Percentiles rank a stretch among this genome's conserved stretches.
phyloP scores from a whole-genome alignment of 2,113 vertebrate species.

The Sceloporus undulatus region DNA sequence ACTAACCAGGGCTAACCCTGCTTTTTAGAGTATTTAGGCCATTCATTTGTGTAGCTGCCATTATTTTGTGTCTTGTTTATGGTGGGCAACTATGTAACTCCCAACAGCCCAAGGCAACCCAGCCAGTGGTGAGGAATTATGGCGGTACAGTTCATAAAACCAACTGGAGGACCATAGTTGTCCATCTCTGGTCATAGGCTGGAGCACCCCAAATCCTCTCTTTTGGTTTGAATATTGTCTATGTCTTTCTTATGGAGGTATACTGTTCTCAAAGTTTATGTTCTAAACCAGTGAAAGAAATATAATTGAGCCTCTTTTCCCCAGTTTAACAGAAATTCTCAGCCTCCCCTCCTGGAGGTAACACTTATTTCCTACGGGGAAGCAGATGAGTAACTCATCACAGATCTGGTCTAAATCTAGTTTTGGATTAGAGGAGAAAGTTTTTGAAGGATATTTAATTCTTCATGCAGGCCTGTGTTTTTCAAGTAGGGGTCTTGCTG shows the following conservation, averaged over 20 bases:
- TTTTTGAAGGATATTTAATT: not conserved
- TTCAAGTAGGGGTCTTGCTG: not conserved
- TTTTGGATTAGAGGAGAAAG: not conserved
- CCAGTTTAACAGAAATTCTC: constrained; percentile 2
- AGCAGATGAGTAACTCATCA: not conserved
- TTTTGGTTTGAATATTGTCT: not conserved
- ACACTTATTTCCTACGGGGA: not conserved
- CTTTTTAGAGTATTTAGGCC: too few species aligned
- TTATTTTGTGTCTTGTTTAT: too few species aligned
- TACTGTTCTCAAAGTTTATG: not conserved
- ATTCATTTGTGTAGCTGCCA: too few species aligned
- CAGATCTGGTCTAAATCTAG: not conserved
- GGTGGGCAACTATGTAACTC: too few species aligned
- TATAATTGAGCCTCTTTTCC: not conserved
- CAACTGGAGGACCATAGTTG: too few species aligned
- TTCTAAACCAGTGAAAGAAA: not conserved
- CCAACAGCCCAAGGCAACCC: too few species aligned
- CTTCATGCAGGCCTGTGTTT: not conserved
- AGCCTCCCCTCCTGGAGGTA: not conserved
- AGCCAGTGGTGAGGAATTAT: too few species aligned
- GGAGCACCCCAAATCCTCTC: too few species aligned
- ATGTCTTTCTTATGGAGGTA: not conserved
- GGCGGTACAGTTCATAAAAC: too few species aligned
- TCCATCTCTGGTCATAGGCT: too few species aligned
- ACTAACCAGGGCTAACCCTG: too few species aligned